These are phyloP conservation scores for Anolis carolinensis DNA, from an alignment of 2,113 vertebrate species.

Conservation along the genomic window DNA sequence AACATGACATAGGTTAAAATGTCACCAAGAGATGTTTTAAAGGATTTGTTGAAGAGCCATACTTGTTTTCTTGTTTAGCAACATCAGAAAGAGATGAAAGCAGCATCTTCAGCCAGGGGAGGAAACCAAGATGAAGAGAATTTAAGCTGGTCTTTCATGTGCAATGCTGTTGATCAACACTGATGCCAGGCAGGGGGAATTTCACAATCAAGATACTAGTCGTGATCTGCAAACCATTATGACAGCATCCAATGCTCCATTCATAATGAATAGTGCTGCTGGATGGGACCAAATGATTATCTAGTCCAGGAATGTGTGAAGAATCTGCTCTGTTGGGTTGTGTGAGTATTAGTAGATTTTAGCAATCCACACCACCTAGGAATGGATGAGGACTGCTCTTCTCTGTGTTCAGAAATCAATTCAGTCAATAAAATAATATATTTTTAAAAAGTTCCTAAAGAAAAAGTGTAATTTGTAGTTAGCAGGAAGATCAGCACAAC, in stretches of 20 bases:
- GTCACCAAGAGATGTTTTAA: slow-evolving; percentile 78
- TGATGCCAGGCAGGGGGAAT: slow-evolving; percentile 10
- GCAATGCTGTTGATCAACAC: slow-evolving; percentile 32
- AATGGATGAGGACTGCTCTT: background rate
- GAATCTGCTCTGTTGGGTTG: background rate
- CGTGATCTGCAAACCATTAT: background rate
- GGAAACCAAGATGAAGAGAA: slow-evolving; percentile 60
- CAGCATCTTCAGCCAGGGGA: slow-evolving; percentile 46
- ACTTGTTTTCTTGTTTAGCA: slow-evolving; percentile 68
- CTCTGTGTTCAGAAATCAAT: background rate
- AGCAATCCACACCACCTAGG: background rate
- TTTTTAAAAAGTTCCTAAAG: background rate
- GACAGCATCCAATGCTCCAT: background rate
- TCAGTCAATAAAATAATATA: background rate
- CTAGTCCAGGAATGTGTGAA: background rate
- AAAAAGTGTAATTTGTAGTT: background rate
- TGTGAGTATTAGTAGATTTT: background rate
- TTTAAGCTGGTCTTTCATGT: slow-evolving; percentile 62
- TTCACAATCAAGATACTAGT: background rate
- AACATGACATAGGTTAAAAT: slow-evolving; percentile 83
- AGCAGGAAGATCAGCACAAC: background rate
- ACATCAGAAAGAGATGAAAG: slow-evolving; percentile 68
- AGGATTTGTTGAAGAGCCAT: slow-evolving; percentile 69
- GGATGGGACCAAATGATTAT: background rate
- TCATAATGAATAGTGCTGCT: background rate